Percentiles rank a stretch among this genome's conserved stretches.
These are phyloP conservation scores for Holothuria scabra DNA, from an alignment of 53 echinoderm and acorn worm species.

Conservation along the genomic window DNA sequence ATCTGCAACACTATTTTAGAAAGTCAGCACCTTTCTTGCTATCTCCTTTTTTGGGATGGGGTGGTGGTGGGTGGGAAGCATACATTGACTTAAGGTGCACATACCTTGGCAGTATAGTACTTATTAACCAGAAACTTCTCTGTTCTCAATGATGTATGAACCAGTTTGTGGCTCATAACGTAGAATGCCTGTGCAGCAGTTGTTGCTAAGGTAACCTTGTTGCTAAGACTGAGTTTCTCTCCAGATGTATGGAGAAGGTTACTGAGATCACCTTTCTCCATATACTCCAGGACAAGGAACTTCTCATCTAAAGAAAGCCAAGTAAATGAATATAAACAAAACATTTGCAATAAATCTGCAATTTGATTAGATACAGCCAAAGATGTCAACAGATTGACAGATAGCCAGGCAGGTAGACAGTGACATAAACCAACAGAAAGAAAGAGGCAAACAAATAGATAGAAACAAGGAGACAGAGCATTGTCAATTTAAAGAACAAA, in stretches of 20 bases:
- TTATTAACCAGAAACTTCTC: slow-evolving; percentile 39
- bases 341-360: too few species aligned
- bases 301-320: neutral
- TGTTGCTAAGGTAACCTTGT: slow-evolving; percentile 4
- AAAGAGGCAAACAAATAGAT: too few species aligned
- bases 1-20: too few species aligned
- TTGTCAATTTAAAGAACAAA: too few species aligned
- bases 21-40: too few species aligned
- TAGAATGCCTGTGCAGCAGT: slow-evolving; percentile 14
- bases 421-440: too few species aligned
- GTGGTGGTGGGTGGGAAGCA: too few species aligned
- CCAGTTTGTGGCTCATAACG: neutral
- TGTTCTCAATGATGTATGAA: slow-evolving; percentile 12
- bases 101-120: slow-evolving; percentile 28
- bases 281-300: slow-evolving; percentile 28
- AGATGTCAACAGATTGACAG: too few species aligned
- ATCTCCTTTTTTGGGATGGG: too few species aligned
- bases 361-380: too few species aligned
- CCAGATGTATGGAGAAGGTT: neutral
- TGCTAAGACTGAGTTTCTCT: neutral
- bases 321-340: neutral
- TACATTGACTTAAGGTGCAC: neutral
- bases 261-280: slow-evolving; percentile 17
- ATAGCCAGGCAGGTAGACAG: too few species aligned
- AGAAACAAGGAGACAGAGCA: too few species aligned